Conservation (phyloP, 2,888 invertebrate species). For the Agrotis clavis region DNA sequence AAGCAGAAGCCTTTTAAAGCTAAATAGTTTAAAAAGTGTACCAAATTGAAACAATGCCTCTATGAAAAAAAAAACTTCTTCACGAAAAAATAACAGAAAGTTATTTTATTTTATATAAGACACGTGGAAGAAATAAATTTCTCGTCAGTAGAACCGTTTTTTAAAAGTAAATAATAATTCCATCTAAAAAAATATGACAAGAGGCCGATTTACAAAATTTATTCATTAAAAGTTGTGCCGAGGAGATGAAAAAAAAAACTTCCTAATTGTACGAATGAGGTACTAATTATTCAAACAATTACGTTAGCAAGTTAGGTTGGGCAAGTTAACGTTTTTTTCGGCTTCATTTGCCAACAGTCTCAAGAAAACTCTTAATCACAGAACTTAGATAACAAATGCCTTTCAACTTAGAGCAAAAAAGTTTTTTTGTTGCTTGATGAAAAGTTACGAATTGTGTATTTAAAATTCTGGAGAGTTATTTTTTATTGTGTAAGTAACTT, state of each 20-base stretch:
- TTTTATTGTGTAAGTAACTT: slow-evolving; percentile 81
- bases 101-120: not conserved
- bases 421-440: slow-evolving; percentile 73
- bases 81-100: not conserved
- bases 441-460: slow-evolving; percentile 75
- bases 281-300: slow-evolving; percentile 88
- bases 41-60: no score
- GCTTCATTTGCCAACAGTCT: slow-evolving; percentile 76
- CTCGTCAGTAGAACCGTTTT: not conserved
- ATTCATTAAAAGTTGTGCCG: slow-evolving; percentile 77
- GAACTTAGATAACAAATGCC: slow-evolving; percentile 85
- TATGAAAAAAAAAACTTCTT: not conserved
- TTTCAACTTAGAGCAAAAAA: slow-evolving; percentile 76
- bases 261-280: slow-evolving; percentile 82
- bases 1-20: not conserved
- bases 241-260: slow-evolving; percentile 71
- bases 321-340: slow-evolving; percentile 77
- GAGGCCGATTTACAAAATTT: slow-evolving; percentile 65
- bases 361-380: slow-evolving; percentile 85
- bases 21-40: no score
- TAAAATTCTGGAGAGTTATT: slow-evolving; percentile 73
- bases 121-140: slow-evolving; percentile 2
- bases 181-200: slow-evolving; percentile 49
- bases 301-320: slow-evolving; percentile 73
- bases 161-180: slow-evolving; percentile 23